Conservation (phyloP, 2,113 vertebrate species). For the Lophura nycthemera region DNA sequence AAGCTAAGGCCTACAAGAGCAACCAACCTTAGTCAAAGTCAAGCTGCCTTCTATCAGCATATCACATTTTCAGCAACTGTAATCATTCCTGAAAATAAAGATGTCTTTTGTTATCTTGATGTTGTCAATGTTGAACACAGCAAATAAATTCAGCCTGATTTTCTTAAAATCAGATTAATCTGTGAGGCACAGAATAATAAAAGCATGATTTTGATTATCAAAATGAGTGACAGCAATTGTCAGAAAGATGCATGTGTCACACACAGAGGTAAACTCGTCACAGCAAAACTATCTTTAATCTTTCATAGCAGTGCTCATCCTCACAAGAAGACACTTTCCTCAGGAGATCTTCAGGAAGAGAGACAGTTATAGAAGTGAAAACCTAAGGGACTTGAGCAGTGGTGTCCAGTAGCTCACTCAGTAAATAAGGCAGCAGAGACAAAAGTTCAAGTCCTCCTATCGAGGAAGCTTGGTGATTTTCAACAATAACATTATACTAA, state of each 20-base stretch:
- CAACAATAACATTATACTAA: too few relatives aligned
- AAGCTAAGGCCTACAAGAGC: not conserved
- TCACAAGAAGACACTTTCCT: not conserved
- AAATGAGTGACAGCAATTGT: conserved; percentile 58
- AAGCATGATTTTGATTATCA: conserved; percentile 71
- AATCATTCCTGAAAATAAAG: conserved; percentile 38
- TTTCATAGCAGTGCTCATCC: not conserved
- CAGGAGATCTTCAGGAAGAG: not conserved
- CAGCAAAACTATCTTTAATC: conserved; percentile 12
- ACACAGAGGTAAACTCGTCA: conserved; percentile 35
- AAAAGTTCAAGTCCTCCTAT: too few relatives aligned
- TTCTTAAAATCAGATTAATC: conserved; percentile 62
- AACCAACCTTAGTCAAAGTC: conserved; percentile 56
- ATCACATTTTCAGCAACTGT: conserved; percentile 11
- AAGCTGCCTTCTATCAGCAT: conserved; percentile 42
- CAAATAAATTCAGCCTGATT: conserved; percentile 65
- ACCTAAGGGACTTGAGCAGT: not conserved
- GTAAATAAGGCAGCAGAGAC: too few relatives aligned
- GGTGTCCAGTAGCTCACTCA: too few relatives aligned
- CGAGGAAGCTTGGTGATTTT: too few relatives aligned
- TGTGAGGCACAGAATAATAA: conserved; percentile 50
- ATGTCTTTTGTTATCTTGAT: conserved; percentile 26
- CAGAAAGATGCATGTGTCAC: conserved; percentile 15
- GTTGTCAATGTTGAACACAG: conserved; percentile 10
- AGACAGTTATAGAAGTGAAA: not conserved